phyloP scores from a whole-genome alignment of 2,797 vertebrate genomes.

The Parambassis ranga region DNA sequence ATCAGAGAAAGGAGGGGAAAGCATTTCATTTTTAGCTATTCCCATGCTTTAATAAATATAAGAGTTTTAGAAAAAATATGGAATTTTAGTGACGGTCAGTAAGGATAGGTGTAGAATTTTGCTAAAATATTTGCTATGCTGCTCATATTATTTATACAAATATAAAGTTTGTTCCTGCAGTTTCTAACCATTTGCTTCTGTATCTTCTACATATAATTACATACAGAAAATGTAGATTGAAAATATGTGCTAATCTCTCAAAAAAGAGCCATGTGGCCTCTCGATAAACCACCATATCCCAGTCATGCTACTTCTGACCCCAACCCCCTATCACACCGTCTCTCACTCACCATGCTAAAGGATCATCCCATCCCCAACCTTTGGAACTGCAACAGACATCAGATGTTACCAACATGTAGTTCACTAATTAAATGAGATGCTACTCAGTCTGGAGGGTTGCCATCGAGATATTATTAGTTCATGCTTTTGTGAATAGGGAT shows the following conservation, averaged over 20 bases:
- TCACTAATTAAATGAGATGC: not conserved
- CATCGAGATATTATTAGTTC: not conserved
- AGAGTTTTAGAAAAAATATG: too few relatives aligned
- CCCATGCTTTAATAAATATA: too few relatives aligned
- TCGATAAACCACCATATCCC: slow-evolving; percentile 37
- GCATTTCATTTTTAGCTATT: too few relatives aligned
- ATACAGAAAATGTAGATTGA: slow-evolving; percentile 33
- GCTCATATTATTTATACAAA: too few relatives aligned
- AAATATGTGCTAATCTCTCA: slow-evolving; percentile 48
- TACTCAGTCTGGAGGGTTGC: not conserved
- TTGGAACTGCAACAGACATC: slow-evolving; percentile 2
- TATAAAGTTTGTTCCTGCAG: too few relatives aligned
- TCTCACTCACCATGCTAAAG: slow-evolving; percentile 1
- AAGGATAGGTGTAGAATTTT: too few relatives aligned
- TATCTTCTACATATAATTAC: not conserved
- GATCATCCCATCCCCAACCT: slow-evolving; percentile 17
- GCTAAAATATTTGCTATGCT: too few relatives aligned
- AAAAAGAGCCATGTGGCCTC: slow-evolving; percentile 55
- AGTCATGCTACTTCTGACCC: slow-evolving; percentile 40
- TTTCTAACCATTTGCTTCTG: not conserved
- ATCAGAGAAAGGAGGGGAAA: too few relatives aligned
- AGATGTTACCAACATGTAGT: not conserved
- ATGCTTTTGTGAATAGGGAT: not conserved
- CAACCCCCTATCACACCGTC: not conserved
- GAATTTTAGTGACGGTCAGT: too few relatives aligned